These are phyloP conservation scores for Rapana venosa DNA, from an alignment of 2,888 invertebrate genomes.

Conservation along the genomic window DNA sequence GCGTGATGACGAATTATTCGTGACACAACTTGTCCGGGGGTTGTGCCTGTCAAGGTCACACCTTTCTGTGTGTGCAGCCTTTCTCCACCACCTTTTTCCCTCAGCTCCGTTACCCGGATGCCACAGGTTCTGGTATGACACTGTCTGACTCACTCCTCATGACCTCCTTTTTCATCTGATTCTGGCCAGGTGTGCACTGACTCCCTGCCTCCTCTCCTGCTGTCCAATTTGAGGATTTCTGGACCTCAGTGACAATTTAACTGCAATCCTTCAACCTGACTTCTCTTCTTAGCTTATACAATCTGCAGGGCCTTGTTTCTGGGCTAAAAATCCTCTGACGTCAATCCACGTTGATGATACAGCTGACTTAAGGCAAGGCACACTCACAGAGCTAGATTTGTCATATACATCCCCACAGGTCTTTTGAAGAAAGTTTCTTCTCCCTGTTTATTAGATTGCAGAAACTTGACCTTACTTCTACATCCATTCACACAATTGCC, in stretches of 20 bases:
- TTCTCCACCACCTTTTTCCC: not conserved
- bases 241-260: not conserved
- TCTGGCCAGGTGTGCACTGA: not conserved
- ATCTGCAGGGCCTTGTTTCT: not conserved
- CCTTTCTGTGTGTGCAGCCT: not conserved
- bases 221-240: slow-evolving; percentile 7
- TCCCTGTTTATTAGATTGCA: not conserved
- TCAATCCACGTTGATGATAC: not conserved
- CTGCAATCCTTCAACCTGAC: not conserved
- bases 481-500: not conserved
- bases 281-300: not conserved
- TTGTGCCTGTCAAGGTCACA: slow-evolving; percentile 9
- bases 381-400: not conserved
- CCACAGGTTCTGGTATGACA: slow-evolving; percentile 13
- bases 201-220: not conserved
- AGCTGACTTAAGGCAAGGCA: not conserved
- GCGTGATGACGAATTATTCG: slow-evolving; percentile 3
- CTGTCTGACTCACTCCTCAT: not conserved
- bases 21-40: not conserved
- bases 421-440: not conserved
- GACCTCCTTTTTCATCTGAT: not conserved
- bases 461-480: not conserved
- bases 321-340: not conserved
- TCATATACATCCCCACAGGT: not conserved
- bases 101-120: slow-evolving; percentile 13